phyloP scores from a whole-genome alignment of 2,797 vertebrate genomes.

The Scleropages formosus region DNA sequence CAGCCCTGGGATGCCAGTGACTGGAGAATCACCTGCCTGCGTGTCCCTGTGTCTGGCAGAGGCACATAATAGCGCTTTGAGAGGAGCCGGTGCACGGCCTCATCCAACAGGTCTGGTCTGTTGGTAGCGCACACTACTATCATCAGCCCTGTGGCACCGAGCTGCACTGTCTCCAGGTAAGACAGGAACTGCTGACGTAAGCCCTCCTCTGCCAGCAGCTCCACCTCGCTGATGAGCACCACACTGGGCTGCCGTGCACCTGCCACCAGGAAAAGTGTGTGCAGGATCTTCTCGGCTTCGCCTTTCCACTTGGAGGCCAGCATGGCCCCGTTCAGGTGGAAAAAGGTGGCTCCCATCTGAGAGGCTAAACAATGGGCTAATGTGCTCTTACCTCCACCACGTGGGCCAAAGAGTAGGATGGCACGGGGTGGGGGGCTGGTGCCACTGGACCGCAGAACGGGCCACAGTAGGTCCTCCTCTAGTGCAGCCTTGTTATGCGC shows the following conservation, averaged over 20 bases:
- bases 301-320: constrained; percentile 82
- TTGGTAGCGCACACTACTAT: constrained; percentile 84
- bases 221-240: constrained; percentile 84
- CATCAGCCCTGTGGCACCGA: constrained; percentile 70
- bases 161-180: constrained; percentile 78
- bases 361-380: constrained; percentile 85
- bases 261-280: constrained; percentile 81
- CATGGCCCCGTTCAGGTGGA: constrained; percentile 74
- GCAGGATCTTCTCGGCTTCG: constrained; percentile 85
- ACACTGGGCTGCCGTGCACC: constrained; percentile 79
- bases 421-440: constrained; percentile 72
- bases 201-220: constrained; percentile 70
- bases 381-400: constrained; percentile 81
- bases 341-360: constrained; percentile 85
- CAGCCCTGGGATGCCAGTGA: constrained; percentile 80
- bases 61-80: constrained; percentile 83
- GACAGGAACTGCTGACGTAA: constrained; percentile 81
- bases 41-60: constrained; percentile 75
- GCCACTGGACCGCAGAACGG: constrained; percentile 78
- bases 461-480: constrained; percentile 94
- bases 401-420: constrained; percentile 87
- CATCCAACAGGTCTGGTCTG: constrained; percentile 83
- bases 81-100: constrained; percentile 82
- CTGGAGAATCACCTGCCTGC: constrained; percentile 84
- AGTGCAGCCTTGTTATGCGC: constrained; percentile 81